These are phyloP conservation scores for Sebastes nivosus DNA, from an alignment of 2,797 vertebrate species.

Conservation along the genomic window DNA sequence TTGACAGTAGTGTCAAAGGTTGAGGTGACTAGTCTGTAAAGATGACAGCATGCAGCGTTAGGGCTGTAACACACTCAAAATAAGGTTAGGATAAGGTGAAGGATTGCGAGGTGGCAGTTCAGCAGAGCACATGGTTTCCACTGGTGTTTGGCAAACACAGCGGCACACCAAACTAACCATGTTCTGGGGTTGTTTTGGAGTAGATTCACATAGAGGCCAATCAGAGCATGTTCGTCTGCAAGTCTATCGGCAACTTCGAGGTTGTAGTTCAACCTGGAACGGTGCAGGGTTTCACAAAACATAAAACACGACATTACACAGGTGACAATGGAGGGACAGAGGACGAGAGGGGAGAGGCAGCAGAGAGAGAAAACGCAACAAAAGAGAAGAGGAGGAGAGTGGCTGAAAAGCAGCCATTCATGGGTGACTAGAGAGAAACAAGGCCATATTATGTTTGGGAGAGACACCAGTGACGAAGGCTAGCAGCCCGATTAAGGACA, in stretches of 20 bases:
- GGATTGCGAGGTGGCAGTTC: slow-evolving; percentile 15
- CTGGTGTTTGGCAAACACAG: slow-evolving; percentile 67
- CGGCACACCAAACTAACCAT: slow-evolving; percentile 93
- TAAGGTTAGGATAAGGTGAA: slow-evolving; percentile 39
- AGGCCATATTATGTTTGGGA: slow-evolving; percentile 70
- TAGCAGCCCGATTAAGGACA: slow-evolving; percentile 49
- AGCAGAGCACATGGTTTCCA: slow-evolving; percentile 52
- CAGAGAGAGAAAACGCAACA: slow-evolving; percentile 27
- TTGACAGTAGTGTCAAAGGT: neutral
- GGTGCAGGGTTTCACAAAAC: slow-evolving; percentile 79
- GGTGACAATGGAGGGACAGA: slow-evolving; percentile 50
- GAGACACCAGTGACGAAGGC: slow-evolving; percentile 49
- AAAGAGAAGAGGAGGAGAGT: slow-evolving; percentile 58
- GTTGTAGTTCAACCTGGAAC: slow-evolving; percentile 97
- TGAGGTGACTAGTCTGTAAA: neutral
- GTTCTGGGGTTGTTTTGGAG: slow-evolving; percentile 91
- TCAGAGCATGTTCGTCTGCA: slow-evolving; percentile 98
- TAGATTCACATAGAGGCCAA: slow-evolving; percentile 96
- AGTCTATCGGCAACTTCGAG: slow-evolving; percentile 98
- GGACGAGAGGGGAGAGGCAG: slow-evolving; percentile 5
- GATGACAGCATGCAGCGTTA: slow-evolving; percentile 52
- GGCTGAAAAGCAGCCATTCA: slow-evolving; percentile 72
- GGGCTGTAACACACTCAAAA: slow-evolving; percentile 29
- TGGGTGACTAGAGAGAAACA: slow-evolving; percentile 72
- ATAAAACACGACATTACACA: slow-evolving; percentile 63